phyloP scores from a whole-genome alignment of 2,797 vertebrate genomes.

The Syncerus caffer region DNA sequence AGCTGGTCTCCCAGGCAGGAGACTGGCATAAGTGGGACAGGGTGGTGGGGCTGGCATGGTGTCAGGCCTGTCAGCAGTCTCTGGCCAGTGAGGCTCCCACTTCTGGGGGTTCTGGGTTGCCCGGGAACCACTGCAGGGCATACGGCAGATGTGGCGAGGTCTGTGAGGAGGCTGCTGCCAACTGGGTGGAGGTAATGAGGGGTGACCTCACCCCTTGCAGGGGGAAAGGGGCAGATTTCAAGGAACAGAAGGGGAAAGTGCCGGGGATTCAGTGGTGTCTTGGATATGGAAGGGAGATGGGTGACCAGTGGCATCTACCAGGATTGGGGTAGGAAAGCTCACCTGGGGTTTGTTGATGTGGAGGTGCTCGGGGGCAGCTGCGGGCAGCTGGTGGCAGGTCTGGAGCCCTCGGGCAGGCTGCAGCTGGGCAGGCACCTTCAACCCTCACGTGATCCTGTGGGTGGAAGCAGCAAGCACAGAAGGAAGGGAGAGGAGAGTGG shows the following conservation, averaged over 20 bases:
- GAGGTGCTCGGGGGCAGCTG: not conserved
- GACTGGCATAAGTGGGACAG: no score
- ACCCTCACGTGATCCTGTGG: rapidly evolving
- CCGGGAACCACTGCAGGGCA: not conserved
- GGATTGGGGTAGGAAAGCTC: not conserved
- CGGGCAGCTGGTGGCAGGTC: not conserved
- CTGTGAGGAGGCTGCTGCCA: not conserved
- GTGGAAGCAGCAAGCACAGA: not conserved
- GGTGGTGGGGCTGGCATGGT: not conserved
- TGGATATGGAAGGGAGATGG: not conserved
- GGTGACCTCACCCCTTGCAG: not conserved
- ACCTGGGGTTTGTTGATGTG: not conserved
- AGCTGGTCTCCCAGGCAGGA: not conserved
- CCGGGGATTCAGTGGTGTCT: not conserved
- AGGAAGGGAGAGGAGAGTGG: no score
- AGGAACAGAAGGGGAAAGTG: not conserved
- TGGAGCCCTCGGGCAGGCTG: not conserved
- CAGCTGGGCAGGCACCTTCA: not conserved
- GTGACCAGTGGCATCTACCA: rapidly evolving
- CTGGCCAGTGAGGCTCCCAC: not conserved
- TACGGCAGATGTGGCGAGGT: not conserved
- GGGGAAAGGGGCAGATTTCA: not conserved
- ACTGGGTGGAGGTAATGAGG: not conserved
- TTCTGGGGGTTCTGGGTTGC: not conserved
- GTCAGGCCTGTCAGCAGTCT: not conserved